These are phyloP conservation scores for Casuarius casuarius DNA, from an alignment of 2,113 vertebrate species.

Conservation along the genomic window DNA sequence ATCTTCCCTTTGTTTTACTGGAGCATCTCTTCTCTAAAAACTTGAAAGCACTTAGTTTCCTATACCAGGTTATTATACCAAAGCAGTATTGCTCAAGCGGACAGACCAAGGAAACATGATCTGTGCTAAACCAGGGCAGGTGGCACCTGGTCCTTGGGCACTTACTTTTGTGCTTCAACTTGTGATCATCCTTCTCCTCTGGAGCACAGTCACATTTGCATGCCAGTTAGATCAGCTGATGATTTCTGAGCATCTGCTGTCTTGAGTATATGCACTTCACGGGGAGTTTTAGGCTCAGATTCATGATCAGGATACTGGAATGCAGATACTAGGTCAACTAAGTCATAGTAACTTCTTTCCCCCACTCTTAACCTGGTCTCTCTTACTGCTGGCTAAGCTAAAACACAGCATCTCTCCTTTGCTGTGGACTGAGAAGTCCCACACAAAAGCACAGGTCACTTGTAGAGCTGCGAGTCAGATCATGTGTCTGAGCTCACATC, in stretches of 20 bases:
- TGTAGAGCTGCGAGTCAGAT: constrained; percentile 2
- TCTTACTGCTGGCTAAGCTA: background rate
- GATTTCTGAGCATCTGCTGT: background rate
- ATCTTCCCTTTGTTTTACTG: background rate
- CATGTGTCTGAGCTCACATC: background rate
- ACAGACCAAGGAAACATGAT: background rate
- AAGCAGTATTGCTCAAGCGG: background rate
- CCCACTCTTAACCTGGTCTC: background rate
- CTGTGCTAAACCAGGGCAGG: background rate
- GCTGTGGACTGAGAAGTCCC: background rate
- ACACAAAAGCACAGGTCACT: background rate
- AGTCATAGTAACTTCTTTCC: background rate
- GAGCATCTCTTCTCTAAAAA: background rate
- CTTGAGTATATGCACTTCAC: background rate
- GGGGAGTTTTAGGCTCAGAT: background rate
- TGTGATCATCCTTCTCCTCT: background rate
- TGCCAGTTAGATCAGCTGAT: background rate
- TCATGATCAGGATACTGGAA: background rate
- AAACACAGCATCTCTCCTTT: background rate
- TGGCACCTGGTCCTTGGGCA: background rate
- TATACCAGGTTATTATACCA: background rate
- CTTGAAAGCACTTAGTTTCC: background rate
- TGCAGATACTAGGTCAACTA: background rate
- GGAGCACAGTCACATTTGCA: background rate
- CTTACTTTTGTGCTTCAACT: background rate